Evolutionary conservation across 2,888 invertebrate species (phyloP), one percentile per base, ranked within the genome.

Genomic region (Leptogaster cylindrica): DNA sequence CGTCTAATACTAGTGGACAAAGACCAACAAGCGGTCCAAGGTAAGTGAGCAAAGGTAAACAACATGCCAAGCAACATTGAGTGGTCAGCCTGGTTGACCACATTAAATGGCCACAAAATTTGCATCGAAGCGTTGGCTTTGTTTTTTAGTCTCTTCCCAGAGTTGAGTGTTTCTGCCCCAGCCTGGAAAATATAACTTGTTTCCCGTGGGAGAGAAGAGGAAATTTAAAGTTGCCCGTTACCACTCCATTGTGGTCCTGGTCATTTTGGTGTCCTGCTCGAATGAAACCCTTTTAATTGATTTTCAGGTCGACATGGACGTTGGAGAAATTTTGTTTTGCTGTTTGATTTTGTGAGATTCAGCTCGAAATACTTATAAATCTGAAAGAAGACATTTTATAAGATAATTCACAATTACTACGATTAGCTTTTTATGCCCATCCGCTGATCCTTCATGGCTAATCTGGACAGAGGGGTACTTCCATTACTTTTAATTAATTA

Each of bases 71-170:
- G 39, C 36, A 65, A 39, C 65, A 65, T 65, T 65, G 51, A 51
- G 50, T 39, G 64, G 64, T 50, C 36, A 36, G 64, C 48, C 65
- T 27, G 67, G 67, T 68, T 51, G 48, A 71, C 73, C 73, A 70
- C 71, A 72, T 73, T 65, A 70, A 73, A 72, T 73, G 72, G 70
- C 73, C 73, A 71, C 73, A 73, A 71, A 65, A 73, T 73, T 73
- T 71, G 71, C 70, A 71, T 71, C 71, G 68, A 70, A 72, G 68
- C 71, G 68, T 70, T 48, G 14, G 14, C 23, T 58, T 64, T 64
- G 46, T 64, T 64, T 65, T 65, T n/a, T n/a, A n/a, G n/a, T n/a
- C n/a, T n/a, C n/a, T n/a, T n/a, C n/a, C n/a, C n/a, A n/a, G n/a
- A n/a, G n/a, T n/a, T n/a, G n/a, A n/a, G n/a, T 65, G 55, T 55